Percentiles rank a stretch among this genome's conserved stretches.
phyloP scores from a whole-genome alignment of 2,797 vertebrate genomes.

The Leptatherina wallacei region DNA sequence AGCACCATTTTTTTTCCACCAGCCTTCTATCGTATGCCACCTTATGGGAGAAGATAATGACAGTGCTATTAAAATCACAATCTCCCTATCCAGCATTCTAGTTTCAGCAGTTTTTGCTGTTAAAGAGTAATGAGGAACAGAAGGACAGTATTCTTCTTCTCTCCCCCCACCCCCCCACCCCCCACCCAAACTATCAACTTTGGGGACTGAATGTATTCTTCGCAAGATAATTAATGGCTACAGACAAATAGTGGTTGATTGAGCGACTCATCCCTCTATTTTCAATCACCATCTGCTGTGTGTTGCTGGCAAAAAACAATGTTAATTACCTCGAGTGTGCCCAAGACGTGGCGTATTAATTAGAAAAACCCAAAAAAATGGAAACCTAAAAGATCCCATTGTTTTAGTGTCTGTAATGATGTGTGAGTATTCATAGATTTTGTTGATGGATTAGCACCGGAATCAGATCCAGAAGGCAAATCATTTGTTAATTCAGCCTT shows the following conservation, averaged over 20 bases:
- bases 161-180: slow-evolving; percentile 54
- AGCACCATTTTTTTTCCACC: slow-evolving; percentile 15
- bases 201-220: slow-evolving; percentile 84
- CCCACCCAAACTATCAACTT: slow-evolving; percentile 84
- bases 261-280: slow-evolving; percentile 86
- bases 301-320: slow-evolving; percentile 81
- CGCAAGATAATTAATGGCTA: slow-evolving; percentile 87
- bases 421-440: slow-evolving; percentile 48
- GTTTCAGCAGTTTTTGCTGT: slow-evolving; percentile 79
- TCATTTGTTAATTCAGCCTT: slow-evolving; percentile 59
- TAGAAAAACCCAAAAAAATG: slow-evolving; percentile 72
- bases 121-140: slow-evolving; percentile 88
- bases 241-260: slow-evolving; percentile 87
- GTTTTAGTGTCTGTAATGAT: slow-evolving; percentile 51
- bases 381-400: slow-evolving; percentile 71
- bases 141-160: slow-evolving; percentile 81
- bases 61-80: slow-evolving; percentile 76
- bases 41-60: slow-evolving; percentile 79
- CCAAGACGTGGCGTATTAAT: slow-evolving; percentile 84
- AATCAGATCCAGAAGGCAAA: slow-evolving; percentile 38
- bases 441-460: slow-evolving; percentile 52
- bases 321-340: slow-evolving; percentile 86
- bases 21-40: slow-evolving; percentile 69
- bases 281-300: slow-evolving; percentile 87
- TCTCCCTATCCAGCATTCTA: slow-evolving; percentile 72